These are phyloP conservation scores for Callithrix jacchus DNA, from an alignment of 2,113 vertebrate species.

Conservation along the genomic window DNA sequence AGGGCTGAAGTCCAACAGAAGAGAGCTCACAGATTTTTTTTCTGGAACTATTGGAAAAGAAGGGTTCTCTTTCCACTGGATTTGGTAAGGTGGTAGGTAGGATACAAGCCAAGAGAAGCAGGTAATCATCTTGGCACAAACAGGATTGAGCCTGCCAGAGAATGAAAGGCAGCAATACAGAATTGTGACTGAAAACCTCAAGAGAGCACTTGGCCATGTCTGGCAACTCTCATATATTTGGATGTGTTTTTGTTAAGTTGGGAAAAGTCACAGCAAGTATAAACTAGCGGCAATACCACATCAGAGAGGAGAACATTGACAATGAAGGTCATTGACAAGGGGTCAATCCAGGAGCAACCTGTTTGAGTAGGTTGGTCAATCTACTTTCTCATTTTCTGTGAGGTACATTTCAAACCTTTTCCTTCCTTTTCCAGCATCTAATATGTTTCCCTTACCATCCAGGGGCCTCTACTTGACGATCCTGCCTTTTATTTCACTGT, in stretches of 20 bases:
- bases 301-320: too few relatives aligned
- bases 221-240: background rate
- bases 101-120: background rate
- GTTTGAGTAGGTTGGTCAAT: too few relatives aligned
- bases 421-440: background rate
- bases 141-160: background rate
- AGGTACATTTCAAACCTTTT: background rate
- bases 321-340: too few relatives aligned
- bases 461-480: background rate
- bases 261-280: too few relatives aligned
- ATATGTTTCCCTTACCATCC: background rate
- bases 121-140: background rate
- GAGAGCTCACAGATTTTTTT: background rate
- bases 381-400: background rate
- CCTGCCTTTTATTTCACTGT: slow-evolving; percentile 5
- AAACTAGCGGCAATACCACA: too few relatives aligned
- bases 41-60: background rate
- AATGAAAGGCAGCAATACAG: background rate
- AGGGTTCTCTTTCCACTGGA: background rate
- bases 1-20: background rate
- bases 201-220: background rate
- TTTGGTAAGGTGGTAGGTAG: background rate
- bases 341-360: too few relatives aligned
- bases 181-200: background rate
- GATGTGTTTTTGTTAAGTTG: too few relatives aligned